Evolutionary conservation across 2,888 invertebrate genomes (phyloP).

Genomic region (Baccha elongata): DNA sequence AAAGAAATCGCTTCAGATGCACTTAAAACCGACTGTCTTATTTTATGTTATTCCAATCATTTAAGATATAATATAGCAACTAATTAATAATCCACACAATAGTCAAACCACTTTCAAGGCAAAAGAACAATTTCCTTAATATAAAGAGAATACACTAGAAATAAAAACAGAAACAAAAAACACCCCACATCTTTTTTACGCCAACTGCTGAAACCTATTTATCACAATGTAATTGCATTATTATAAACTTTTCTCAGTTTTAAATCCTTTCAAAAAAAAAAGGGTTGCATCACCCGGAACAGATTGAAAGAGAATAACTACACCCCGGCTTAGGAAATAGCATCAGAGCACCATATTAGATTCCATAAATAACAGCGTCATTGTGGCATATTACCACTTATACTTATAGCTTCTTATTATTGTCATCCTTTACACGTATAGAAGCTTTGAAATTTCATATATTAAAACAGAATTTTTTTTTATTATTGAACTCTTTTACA

Average conservation of each 20-base stretch:
- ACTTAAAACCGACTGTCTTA: no score
- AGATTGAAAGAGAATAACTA: constrained; percentile 11
- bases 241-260: constrained; percentile 44
- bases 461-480: constrained; percentile 54
- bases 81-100: no score
- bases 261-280: constrained; percentile 40
- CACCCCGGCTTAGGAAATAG: background rate
- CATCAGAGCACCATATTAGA: constrained; percentile 21
- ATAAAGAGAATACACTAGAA: no score
- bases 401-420: constrained; percentile 58
- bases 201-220: constrained; percentile 63
- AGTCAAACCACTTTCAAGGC: no score
- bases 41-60: background rate
- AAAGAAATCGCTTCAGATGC: no score
- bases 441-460: constrained; percentile 63
- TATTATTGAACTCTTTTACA: constrained; percentile 58
- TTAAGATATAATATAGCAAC: no score
- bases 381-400: constrained; percentile 63
- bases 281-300: constrained; percentile 53
- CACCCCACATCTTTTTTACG: constrained; percentile 22
- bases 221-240: constrained; percentile 61
- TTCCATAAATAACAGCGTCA: constrained; percentile 59
- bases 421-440: constrained; percentile 28
- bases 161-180: background rate
- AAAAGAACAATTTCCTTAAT: no score